These are phyloP conservation scores for Drosophila hamatofila DNA, from an alignment of 2,888 invertebrate species.

Conservation along the genomic window DNA sequence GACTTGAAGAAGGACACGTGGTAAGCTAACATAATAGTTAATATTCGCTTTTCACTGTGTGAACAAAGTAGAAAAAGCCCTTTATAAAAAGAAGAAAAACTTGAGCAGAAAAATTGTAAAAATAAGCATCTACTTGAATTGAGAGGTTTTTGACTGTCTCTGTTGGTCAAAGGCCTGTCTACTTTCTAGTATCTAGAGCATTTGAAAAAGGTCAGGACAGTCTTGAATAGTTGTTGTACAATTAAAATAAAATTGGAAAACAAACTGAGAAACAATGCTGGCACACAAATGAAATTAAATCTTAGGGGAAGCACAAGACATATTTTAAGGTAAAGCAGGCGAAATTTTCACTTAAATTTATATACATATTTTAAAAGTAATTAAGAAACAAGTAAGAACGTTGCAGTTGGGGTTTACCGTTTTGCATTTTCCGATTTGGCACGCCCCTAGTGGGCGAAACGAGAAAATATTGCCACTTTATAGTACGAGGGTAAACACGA, in stretches of 20 bases:
- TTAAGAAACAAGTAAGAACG: too few species aligned
- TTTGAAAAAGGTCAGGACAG: not conserved
- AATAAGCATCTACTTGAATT: not conserved
- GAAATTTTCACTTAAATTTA: not conserved
- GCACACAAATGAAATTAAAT: not conserved
- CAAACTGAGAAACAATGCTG: not conserved
- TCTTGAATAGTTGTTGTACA: not conserved
- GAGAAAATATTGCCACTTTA: too few species aligned
- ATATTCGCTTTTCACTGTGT: not conserved
- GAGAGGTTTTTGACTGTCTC: not conserved
- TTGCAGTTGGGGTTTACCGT: too few species aligned
- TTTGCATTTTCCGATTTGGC: too few species aligned
- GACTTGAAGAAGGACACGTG: not conserved
- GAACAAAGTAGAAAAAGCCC: not conserved
- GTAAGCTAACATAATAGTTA: not conserved
- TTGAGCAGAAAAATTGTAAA: not conserved
- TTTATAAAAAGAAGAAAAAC: not conserved
- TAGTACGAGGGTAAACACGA: too few species aligned
- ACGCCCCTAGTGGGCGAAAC: too few species aligned
- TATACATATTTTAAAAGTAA: too few species aligned
- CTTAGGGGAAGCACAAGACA: not conserved
- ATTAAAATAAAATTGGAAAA: not conserved
- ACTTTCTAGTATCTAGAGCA: not conserved
- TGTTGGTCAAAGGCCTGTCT: not conserved
- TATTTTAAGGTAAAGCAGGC: not conserved